Conservation (phyloP, 1,140 invertebrate species). For the Aphelinus atriplicis region DNA sequence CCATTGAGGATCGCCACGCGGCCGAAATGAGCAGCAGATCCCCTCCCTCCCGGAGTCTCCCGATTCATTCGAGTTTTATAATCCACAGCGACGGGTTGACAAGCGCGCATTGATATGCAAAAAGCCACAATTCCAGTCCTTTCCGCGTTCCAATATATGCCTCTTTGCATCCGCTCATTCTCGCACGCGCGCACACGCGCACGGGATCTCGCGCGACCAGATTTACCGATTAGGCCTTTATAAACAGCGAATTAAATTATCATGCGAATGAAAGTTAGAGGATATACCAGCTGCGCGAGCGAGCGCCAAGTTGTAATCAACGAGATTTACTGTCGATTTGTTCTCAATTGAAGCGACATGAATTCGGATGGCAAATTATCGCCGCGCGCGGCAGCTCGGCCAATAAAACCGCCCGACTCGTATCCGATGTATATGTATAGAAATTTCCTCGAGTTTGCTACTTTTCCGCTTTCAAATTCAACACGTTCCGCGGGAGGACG, state of each 20-base stretch:
- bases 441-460: too few relatives aligned
- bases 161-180: not conserved
- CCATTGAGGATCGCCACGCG: constrained; percentile 1
- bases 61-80: constrained; percentile 5
- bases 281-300: not conserved
- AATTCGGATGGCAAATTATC: too few relatives aligned
- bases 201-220: not conserved
- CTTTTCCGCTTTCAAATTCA: too few relatives aligned
- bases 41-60: not conserved
- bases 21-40: not conserved
- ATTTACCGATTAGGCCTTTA: not conserved
- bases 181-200: not conserved
- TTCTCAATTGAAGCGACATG: not conserved
- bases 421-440: too few relatives aligned
- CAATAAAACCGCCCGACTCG: too few relatives aligned
- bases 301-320: not conserved
- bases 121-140: not conserved
- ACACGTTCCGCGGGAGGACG: too few relatives aligned
- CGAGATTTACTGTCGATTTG: not conserved
- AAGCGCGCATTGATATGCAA: constrained; percentile 8
- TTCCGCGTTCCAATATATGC: not conserved
- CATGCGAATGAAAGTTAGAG: too few relatives aligned
- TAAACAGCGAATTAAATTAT: constrained; percentile 6
- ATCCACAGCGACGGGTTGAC: constrained; percentile 15
- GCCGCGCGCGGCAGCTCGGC: too few relatives aligned